Evolutionary conservation across 2,888 invertebrate genomes (phyloP), one percentile per base, ranked within the genome.

Genomic region (Caenorhabditis sinica): DNA sequence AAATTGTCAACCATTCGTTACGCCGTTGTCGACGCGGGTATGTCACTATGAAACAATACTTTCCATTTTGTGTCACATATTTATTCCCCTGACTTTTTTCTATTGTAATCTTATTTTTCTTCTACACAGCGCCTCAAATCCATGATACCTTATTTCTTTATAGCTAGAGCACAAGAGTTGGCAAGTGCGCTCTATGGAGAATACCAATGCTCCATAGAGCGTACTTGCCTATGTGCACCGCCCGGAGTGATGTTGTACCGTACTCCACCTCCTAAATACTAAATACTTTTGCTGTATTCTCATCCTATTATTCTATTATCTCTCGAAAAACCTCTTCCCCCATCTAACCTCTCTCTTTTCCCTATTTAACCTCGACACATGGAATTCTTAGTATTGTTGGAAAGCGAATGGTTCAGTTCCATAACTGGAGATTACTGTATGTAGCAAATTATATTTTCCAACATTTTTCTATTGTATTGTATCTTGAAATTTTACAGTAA

Each of bases 11-110:
- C 80, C 83, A 71, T 71, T 75, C 83, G 20, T 71, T 83, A 49
- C 65, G 61, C 83, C 83, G 83, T 75, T 40, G 56, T 69, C 79
- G 75, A 80, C 83, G 75, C 83, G 83, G 83, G 83, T 83, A 69
- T 83, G 79, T 80, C 79, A 80, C 73, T 69, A 83, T 69, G 68
- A 69, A 65, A 66, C 68, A 61, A 61, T 83, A 43, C 33, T 20
- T 69, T 25, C 80, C 75, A 72, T n/a, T 30, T 45, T 43, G 43
- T 43, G 23, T 49, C 17, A 20, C 69, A 33, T 36, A 79, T 61
- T 53, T 53, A 63, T 17, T 45, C 56, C 5, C 33, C 13, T n/a
- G 13, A 4, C 17, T 20, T n/a, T 49, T 49, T 20, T 49, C n/a
- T 17, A 49, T 20, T 4, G 2, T 56, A 40, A 36, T 33, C 25